Evolutionary conservation across 2,888 invertebrate genomes (phyloP), one percentile per base, ranked within the genome.

Genomic region (Iselma pallidipennis): DNA sequence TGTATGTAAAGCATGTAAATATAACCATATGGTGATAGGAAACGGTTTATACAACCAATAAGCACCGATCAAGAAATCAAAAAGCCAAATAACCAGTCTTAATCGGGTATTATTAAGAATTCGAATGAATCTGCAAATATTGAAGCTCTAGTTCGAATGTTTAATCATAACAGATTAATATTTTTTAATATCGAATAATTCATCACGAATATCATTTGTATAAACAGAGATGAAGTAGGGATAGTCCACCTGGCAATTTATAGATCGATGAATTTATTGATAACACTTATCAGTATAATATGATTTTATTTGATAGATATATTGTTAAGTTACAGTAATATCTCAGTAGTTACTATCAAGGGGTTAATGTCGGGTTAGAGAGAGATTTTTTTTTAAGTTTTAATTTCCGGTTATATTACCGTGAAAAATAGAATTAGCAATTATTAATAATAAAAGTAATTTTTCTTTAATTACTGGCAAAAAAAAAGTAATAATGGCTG

Each of bases 401-500:
- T 5, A 2, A 14, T 9, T 37, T 3, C n/a, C n/a, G 6, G 14
- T 33, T 14, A 4, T 14, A 5, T 33, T 4, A 1, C 14, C 14
- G 31, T 33, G 31, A 33, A 33, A n/a, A n/a, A n/a, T n/a, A n/a
- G n/a, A n/a, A n/a, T n/a, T n/a, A n/a, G n/a, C n/a, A n/a, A n/a
- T n/a, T n/a, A n/a, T n/a, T n/a, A n/a, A n/a, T n/a, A n/a, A n/a
- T n/a, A n/a, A n/a, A n/a, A n/a, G n/a, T n/a, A n/a, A n/a, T n/a
- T n/a, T n/a, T n/a, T n/a, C n/a, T n/a, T n/a, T n/a, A n/a, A n/a
- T n/a, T n/a, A n/a, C n/a, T 52, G 42, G 59, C 45, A 55, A 50
- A 23, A 12, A 6, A 7, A 29, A 28, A 31, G 31, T 21, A 73
- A 84, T 84, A 82, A 87, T 86, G 86, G 85, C 86, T 81, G 85